These are phyloP conservation scores for Phalacrocorax pelagicus DNA, from an alignment of 2,113 vertebrate genomes.

Conservation along the genomic window DNA sequence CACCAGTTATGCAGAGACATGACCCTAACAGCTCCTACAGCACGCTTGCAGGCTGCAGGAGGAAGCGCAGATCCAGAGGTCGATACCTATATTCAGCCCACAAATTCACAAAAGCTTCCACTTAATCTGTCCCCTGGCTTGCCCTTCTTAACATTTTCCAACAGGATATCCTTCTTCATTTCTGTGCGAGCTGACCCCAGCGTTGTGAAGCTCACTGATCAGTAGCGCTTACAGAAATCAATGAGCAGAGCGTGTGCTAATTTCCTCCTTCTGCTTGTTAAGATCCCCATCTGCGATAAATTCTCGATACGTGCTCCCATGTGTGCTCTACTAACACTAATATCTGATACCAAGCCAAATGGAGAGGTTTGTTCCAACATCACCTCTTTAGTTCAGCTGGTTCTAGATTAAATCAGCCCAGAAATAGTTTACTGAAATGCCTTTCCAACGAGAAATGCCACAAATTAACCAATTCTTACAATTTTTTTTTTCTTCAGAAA, in stretches of 20 bases:
- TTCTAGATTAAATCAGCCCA: background rate
- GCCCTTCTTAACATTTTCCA: background rate
- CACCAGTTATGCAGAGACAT: fast-evolving
- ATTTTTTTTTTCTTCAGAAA: background rate
- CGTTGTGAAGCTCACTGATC: background rate
- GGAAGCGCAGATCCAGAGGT: fast-evolving
- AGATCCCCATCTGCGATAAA: background rate
- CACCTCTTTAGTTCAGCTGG: background rate
- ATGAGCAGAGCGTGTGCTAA: slow-evolving; percentile 1
- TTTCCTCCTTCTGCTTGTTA: background rate
- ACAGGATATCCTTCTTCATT: background rate
- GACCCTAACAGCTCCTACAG: background rate
- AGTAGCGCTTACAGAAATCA: background rate
- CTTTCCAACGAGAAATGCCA: background rate
- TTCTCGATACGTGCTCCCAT: fast-evolving
- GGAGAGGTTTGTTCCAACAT: background rate
- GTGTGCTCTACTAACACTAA: background rate
- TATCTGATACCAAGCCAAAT: background rate
- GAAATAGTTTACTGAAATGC: background rate
- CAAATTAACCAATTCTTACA: background rate
- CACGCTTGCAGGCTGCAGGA: background rate
- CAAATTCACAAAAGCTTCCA: background rate
- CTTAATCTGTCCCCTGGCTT: background rate
- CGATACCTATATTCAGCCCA: background rate
- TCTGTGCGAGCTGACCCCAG: background rate